Evolutionary conservation across 2,888 invertebrate genomes (phyloP).

Genomic region (Molorchus minor): DNA sequence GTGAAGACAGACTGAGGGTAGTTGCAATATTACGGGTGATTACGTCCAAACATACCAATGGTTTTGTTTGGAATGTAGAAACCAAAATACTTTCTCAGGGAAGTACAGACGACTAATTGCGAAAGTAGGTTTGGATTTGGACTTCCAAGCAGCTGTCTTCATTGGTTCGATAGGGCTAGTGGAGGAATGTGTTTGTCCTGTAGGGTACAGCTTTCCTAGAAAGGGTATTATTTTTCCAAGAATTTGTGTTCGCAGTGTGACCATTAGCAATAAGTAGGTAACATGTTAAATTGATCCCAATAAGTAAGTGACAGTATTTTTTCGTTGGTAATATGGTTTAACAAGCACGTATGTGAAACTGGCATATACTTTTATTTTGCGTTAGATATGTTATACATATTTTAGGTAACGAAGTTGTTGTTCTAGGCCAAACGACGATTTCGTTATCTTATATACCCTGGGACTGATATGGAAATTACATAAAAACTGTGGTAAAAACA

Average conservation of each 20-base stretch:
- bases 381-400: slow-evolving; percentile 4
- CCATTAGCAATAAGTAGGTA: slow-evolving; percentile 20
- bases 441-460: background rate
- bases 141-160: background rate
- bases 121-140: slow-evolving; percentile 7
- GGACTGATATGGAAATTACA: slow-evolving; percentile 9
- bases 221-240: slow-evolving; percentile 1
- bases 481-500: too few species aligned
- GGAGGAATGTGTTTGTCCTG: background rate
- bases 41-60: background rate
- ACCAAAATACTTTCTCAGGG: slow-evolving; percentile 11
- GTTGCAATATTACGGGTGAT: slow-evolving; percentile 37
- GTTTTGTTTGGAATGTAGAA: slow-evolving; percentile 3
- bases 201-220: slow-evolving; percentile 9
- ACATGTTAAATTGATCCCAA: slow-evolving; percentile 23
- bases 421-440: background rate
- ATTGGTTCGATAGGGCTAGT: background rate
- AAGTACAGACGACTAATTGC: background rate
- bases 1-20: slow-evolving; percentile 38
- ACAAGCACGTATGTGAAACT: slow-evolving; percentile 5
- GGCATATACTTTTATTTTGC: slow-evolving; percentile 15
- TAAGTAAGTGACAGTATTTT: slow-evolving; percentile 20
- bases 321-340: background rate
- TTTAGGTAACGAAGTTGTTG: slow-evolving; percentile 3
- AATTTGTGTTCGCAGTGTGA: slow-evolving; percentile 17